Base-by-base conservation (phyloP, 2,797 vertebrate genomes). In the Silurus lanzhouensis region DNA sequence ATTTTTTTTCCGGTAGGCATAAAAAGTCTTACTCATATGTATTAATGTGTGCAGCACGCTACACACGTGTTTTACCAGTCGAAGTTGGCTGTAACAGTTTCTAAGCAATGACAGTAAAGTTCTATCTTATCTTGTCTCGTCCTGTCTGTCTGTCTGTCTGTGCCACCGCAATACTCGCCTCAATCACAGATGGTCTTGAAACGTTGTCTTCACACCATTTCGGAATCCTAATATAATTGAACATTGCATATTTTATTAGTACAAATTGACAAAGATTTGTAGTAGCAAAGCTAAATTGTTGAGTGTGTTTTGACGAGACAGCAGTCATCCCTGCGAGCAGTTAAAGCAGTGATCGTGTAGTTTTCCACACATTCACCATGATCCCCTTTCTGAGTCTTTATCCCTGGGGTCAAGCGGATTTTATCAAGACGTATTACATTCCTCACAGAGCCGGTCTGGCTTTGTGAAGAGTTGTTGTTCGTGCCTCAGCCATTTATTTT, bases 371-470 rank as follows among this genome's bases (percentile, higher is more conserved):
- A 10, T 77, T 84, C 12, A 27, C 25, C 17, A 1, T 14, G 0
- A 60, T 46, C 52, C 78, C 71, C 58, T 63, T 85, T 83, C 81
- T 38, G 84, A 25, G 6, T 20, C 72, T 71, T 86, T 61, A 52
- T 79, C 58, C 81, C 57, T 55, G 46, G 61, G 86, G 85, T 88
- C 83, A 86, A 55, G 58, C 25, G 10, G 31, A 57, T 79, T 81
- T 82, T 70, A 72, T 84, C 84, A 82, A 72, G 82, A 52, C 13
- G 20, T 48, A 14, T 58, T 81, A 48, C 85, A 82, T 82, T 86
- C 60, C 82, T 86, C 71, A 84, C 64, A 61, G 52, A 76, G 74
- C 31, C 10, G 31, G 44, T 78, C 46, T 70, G 80, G 52, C 44
- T 76, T 20, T 55, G n/a, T 75, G 14, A 58, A 52, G 15, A 66